phyloP scores from a whole-genome alignment of 2,888 invertebrate species.

The Eugnorisma glareosa region DNA sequence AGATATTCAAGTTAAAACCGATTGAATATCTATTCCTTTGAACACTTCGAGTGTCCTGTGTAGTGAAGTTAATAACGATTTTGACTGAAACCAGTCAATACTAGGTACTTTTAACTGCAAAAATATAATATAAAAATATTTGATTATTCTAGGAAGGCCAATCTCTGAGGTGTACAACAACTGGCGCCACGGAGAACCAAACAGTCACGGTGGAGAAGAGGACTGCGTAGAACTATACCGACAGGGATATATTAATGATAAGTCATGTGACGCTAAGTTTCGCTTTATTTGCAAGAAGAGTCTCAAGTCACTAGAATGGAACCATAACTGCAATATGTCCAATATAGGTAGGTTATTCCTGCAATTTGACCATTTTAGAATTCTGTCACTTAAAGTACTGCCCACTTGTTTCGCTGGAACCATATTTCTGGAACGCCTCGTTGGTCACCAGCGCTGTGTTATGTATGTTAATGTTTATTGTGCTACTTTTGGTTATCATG shows the following conservation, averaged over 20 bases:
- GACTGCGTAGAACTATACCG: conserved; percentile 73
- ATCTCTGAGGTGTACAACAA: conserved; percentile 16
- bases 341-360: conserved; percentile 70
- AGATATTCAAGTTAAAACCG: neutral
- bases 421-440: neutral
- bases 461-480: neutral
- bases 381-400: neutral
- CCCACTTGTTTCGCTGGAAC: neutral
- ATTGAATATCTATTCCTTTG: no score
- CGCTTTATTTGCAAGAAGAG: conserved; percentile 83
- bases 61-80: neutral
- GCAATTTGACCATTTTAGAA: neutral
- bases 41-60: no score
- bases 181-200: neutral
- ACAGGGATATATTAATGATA: conserved; percentile 76
- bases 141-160: neutral
- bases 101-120: neutral
- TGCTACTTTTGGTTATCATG: neutral
- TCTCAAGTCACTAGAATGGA: conserved; percentile 76
- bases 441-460: neutral
- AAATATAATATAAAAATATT: no score
- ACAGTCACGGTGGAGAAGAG: conserved; percentile 61
- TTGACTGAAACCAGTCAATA: neutral
- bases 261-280: conserved; percentile 70
- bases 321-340: conserved; percentile 76